These are phyloP conservation scores for Rhaphigaster nebulosa DNA, from an alignment of 2,888 invertebrate genomes.

Conservation along the genomic window DNA sequence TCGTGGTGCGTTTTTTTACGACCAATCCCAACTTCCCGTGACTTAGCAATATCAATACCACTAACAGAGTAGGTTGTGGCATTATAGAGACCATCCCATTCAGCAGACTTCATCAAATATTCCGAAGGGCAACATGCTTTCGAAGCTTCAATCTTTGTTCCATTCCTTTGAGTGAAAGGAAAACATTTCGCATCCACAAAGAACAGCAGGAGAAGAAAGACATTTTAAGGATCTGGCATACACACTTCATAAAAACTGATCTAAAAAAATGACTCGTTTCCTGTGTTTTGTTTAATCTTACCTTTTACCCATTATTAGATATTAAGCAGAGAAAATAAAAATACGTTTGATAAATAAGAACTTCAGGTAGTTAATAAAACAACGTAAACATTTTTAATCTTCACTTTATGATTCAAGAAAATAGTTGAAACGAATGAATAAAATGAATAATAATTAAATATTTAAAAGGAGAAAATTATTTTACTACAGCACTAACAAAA, in stretches of 20 bases:
- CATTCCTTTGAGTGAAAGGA: neutral
- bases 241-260: neutral
- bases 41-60: neutral
- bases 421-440: too few species aligned
- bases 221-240: neutral
- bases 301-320: neutral
- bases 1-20: neutral
- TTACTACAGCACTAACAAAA: too few species aligned
- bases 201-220: neutral
- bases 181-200: neutral
- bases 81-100: neutral
- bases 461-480: too few species aligned
- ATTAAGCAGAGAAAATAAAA: too few species aligned
- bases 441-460: too few species aligned
- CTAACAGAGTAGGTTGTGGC: neutral
- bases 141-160: neutral
- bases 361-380: too few species aligned
- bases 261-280: neutral
- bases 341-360: too few species aligned
- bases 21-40: slow-evolving; percentile 6
- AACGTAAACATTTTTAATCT: too few species aligned
- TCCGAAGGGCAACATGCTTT: neutral
- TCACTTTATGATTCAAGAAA: too few species aligned
- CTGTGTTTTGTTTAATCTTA: neutral
- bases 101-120: neutral